Evolutionary conservation across 2,113 vertebrate species (phyloP).

Genomic region (Corydoras sp.): DNA sequence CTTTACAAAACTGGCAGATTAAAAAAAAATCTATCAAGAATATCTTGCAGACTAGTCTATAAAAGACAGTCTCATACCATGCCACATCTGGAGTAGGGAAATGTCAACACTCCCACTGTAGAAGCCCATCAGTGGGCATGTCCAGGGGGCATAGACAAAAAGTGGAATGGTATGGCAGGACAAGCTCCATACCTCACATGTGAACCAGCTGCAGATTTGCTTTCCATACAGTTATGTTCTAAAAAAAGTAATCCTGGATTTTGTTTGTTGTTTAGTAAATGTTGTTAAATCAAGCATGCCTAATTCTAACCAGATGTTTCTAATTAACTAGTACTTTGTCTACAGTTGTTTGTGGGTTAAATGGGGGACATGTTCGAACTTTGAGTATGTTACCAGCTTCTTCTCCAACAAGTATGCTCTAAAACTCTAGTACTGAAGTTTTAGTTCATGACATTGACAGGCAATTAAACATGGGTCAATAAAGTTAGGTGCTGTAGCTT

Average conservation of each 20-base stretch:
- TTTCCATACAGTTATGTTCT: conserved; percentile 6
- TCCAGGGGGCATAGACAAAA: conserved; percentile 2
- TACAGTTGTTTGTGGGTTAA: neutral
- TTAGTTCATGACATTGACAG: too few relatives aligned
- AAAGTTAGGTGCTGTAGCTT: too few relatives aligned
- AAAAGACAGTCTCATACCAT: conserved; percentile 16
- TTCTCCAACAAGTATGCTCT: too few relatives aligned
- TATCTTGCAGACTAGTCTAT: neutral
- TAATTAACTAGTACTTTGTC: conserved; percentile 8
- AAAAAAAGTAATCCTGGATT: neutral
- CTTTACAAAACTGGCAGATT: neutral
- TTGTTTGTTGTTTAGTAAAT: conserved; percentile 15
- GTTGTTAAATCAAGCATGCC: neutral
- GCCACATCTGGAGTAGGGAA: conserved; percentile 35
- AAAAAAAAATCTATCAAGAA: neutral
- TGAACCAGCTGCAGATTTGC: conserved; percentile 12
- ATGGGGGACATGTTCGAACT: too few relatives aligned
- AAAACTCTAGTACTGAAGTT: too few relatives aligned
- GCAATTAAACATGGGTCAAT: too few relatives aligned
- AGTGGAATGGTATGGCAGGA: conserved; percentile 1
- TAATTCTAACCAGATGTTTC: conserved; percentile 8
- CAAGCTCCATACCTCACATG: conserved; percentile 15
- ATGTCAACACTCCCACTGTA: conserved; percentile 8
- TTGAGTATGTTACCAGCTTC: too few relatives aligned
- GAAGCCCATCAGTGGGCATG: conserved; percentile 15